Base-by-base conservation (phyloP, 2,888 invertebrate species). In the Phlogophora meticulosa region DNA sequence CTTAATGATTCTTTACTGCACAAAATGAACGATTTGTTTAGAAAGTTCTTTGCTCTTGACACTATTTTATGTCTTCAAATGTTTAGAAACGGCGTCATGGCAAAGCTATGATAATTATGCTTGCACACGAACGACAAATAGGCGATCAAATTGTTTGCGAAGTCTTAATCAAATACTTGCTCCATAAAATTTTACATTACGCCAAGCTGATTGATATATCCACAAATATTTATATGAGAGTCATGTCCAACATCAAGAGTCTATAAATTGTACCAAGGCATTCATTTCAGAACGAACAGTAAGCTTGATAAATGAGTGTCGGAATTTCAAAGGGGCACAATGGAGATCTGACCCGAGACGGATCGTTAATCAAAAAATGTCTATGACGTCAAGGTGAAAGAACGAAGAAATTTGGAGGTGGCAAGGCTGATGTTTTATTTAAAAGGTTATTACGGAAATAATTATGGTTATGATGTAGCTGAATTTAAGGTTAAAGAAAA, bases 241-340 rank as follows among this genome's bases (percentile, higher is more conserved):
- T 74, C 58, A 53, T 69, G 59, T 63, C 62, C 45, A 42, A 59
- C 64, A 83, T 83, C 83, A 66, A 61, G 78, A 86, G 85, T 83
- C 84, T 85, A 72, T 86, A 78, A 85, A 86, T 91, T 91, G 85
- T 77, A 82, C 89, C 87, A 73, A 70, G 68, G 85, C 88, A 89
- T 92, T 94, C 93, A 94, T 94, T 93, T 89, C 91, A 91, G 88
- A 90, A 88, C 89, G 87, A 89, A 89, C 91, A 88, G 92, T 94
- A 93, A 94, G 94, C 94, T 93, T 95, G 95, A 95, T 95, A 94
- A 94, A 94, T 94, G 93, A 92, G 90, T 89, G 92, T 88, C 91
- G 91, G 90, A 91, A 91, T 92, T 91, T 93, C 91, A 92, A 94
- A 93, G 91, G 93, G 83, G 88, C 89, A 94, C 94, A 94, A 94